Evolutionary conservation across 92 coral and sea anemone species (phyloP).

Genomic region (Nematostella vectensis): DNA sequence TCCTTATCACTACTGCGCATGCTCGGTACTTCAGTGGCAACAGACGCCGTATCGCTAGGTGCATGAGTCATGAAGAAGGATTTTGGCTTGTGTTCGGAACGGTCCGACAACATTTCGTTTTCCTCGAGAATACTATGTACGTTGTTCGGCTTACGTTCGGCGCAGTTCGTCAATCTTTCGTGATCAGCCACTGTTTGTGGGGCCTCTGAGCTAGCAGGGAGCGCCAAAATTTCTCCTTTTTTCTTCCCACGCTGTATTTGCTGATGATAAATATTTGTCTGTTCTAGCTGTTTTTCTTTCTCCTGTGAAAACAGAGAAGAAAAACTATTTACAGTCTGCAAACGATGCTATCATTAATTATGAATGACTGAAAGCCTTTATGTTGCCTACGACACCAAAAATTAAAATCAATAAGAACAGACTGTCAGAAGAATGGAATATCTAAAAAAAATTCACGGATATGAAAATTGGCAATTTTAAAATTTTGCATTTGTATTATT

Average conservation of each 20-base stretch:
- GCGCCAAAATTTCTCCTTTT: constrained; percentile 42
- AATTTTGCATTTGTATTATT: too few relatives aligned
- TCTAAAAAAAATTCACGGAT: too few relatives aligned
- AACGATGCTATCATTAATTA: too few relatives aligned
- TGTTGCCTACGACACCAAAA: too few relatives aligned
- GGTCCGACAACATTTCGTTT: too few relatives aligned
- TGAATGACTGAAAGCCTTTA: too few relatives aligned
- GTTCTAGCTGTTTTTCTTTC: constrained; percentile 69
- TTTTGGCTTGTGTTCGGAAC: constrained; percentile 11
- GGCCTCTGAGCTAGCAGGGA: constrained; percentile 39
- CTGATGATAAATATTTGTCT: constrained; percentile 78
- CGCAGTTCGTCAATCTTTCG: constrained; percentile 1
- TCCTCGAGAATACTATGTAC: constrained; percentile 3
- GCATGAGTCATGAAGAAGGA: constrained; percentile 64
- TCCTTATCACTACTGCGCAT: constrained; percentile 1
- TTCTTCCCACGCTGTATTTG: constrained; percentile 67
- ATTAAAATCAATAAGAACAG: too few relatives aligned
- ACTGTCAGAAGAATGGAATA: too few relatives aligned
- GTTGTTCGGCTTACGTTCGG: constrained; percentile 35
- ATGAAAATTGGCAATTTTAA: too few relatives aligned
- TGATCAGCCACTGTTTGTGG: constrained; percentile 12
- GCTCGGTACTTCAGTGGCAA: constrained; percentile 22
- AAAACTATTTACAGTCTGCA: too few relatives aligned
- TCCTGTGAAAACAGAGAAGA: constrained; percentile 37
- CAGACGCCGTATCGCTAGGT: constrained; percentile 53